Evolutionary conservation across 1,140 invertebrate genomes (phyloP).

Genomic region (Cyphomyrmex costatus): DNA sequence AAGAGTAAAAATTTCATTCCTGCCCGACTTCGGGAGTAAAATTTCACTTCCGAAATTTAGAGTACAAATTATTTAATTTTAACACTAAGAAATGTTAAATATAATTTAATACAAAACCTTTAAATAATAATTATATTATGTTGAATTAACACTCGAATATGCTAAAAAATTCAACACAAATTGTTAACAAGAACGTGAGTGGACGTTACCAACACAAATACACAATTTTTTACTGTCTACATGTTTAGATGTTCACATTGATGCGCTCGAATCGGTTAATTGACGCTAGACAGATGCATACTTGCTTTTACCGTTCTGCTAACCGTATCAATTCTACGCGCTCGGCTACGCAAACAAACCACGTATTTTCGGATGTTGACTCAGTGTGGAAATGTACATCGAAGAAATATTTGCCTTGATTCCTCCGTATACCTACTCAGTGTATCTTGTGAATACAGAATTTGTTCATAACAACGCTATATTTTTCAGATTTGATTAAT

Average conservation of each 20-base stretch:
- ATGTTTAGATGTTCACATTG: slow-evolving; percentile 67
- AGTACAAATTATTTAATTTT: too few species aligned
- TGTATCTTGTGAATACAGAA: neutral
- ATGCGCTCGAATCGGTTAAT: slow-evolving; percentile 69
- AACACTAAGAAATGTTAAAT: too few species aligned
- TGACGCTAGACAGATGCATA: slow-evolving; percentile 78
- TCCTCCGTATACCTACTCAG: slow-evolving; percentile 32
- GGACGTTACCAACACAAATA: too few species aligned
- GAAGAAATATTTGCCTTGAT: slow-evolving; percentile 55
- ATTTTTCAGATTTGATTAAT: slow-evolving; percentile 21
- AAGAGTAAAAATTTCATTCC: too few species aligned
- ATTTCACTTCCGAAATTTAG: too few species aligned
- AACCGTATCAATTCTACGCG: slow-evolving; percentile 77
- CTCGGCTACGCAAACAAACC: slow-evolving; percentile 76
- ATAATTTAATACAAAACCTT: too few species aligned
- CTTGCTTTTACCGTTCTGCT: slow-evolving; percentile 72
- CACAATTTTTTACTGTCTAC: slow-evolving; percentile 9
- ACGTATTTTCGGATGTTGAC: slow-evolving; percentile 77
- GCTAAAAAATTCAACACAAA: too few species aligned
- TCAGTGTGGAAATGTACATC: slow-evolving; percentile 69
- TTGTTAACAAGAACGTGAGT: too few species aligned
- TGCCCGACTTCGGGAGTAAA: too few species aligned
- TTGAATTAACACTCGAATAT: too few species aligned
- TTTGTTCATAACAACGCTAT: slow-evolving; percentile 5
- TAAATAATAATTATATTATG: too few species aligned